A percentile compares a stretch with the other conserved stretches of the same genome.
phyloP scores from a whole-genome alignment of 2,797 vertebrate species.

The Sebastes kiyomatsui region DNA sequence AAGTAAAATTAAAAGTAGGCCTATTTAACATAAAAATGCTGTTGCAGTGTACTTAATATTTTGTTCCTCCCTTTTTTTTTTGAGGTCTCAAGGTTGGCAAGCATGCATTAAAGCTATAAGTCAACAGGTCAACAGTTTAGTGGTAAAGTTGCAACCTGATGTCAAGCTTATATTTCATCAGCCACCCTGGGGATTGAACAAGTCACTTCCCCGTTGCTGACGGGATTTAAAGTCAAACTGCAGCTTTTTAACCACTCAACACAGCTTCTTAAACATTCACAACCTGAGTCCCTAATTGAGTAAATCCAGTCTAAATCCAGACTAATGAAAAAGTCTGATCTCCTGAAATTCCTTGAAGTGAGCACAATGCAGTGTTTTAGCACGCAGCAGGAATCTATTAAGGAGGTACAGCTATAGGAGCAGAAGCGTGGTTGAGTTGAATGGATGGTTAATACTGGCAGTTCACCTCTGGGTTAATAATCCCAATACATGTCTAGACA shows the following conservation, averaged over 20 bases:
- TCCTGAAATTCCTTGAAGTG: not conserved
- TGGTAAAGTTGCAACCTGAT: not conserved
- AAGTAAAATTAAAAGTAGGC: no score
- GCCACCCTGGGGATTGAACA: not conserved
- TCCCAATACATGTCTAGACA: not conserved
- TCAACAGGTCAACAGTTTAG: not conserved
- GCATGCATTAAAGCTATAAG: no score
- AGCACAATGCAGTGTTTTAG: not conserved
- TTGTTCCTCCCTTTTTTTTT: no score
- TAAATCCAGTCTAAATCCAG: conserved; percentile 14
- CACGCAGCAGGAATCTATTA: not conserved
- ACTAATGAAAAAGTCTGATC: conserved; percentile 1
- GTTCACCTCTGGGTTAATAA: not conserved
- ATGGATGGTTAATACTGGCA: not conserved
- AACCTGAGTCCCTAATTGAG: not conserved
- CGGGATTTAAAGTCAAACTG: not conserved
- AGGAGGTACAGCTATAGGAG: not conserved
- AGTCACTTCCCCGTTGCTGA: not conserved
- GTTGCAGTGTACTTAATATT: no score
- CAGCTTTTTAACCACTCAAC: not conserved
- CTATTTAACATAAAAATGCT: no score
- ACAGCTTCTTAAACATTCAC: not conserved
- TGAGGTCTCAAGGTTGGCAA: no score
- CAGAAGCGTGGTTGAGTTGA: not conserved
- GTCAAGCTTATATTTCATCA: not conserved